Base-by-base conservation (phyloP, 2,888 invertebrate species). In the Ephialtes manifestator region DNA sequence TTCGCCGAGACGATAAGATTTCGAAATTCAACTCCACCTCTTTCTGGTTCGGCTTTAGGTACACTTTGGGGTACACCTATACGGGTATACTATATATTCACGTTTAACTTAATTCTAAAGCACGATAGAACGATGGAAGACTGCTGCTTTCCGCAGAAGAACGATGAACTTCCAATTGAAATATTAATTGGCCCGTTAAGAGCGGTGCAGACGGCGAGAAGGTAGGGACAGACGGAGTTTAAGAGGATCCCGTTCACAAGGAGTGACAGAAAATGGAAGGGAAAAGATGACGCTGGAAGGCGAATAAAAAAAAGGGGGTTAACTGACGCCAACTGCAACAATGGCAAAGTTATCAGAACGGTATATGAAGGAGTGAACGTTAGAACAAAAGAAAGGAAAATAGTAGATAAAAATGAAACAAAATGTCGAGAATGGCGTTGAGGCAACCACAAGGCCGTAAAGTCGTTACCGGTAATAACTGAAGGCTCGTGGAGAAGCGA, bases 101-200 rank as follows among this genome's bases (percentile, higher is more conserved):
- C 63, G 72, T 74, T 81, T 31, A 68, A 63, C 74, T 81, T 78
- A 68, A 72, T 77, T 74, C 70, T 46, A 20, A 51, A 55, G 74
- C 39, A 78, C 63, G 48, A 84, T 74, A 60, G 58, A 39, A 20
- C 48, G 20, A 46, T 48, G 76, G 31, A 46, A 58, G 53, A 58
- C 72, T 51, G 35, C 72, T 51, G 72, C 72, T 51, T 77, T 77
- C 58, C 74, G 70, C 18, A 35, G 18, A 63, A 75, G 70, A 78
- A 82, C 78, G 79, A 51, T 20, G 87, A 92, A 92, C 87, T 92
- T 92, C 86, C 86, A 89, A 92, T 91, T 91, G 91, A 92, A 93
- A 92, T 92, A 92, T 92, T 92, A 92, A 92, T 92, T 93, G 91
- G 90, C 88, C 87, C 63, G 78, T 75, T 82, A 78, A 86, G 82